A percentile compares a stretch with the other conserved stretches of the same genome.
These are phyloP conservation scores for Eira barbara DNA, from an alignment of 2,113 vertebrate species.

Conservation along the genomic window DNA sequence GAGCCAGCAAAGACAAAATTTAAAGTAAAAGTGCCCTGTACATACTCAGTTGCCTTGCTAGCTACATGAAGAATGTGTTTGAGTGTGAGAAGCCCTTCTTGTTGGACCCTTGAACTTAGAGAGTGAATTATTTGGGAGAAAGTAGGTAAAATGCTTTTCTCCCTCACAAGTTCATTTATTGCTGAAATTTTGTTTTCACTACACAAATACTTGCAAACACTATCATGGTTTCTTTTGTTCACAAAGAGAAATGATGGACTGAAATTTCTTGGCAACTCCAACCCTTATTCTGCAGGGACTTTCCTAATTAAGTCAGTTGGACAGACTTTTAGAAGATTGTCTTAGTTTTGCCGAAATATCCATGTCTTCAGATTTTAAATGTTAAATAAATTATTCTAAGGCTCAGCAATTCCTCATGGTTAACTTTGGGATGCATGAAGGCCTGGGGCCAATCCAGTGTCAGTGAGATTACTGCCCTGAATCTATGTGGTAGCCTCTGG, in stretches of 20 bases:
- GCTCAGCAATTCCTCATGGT: neutral
- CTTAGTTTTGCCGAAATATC: neutral
- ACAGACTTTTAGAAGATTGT: neutral
- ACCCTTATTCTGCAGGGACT: neutral
- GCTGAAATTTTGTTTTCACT: neutral
- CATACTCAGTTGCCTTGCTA: neutral
- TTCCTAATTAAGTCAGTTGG: neutral
- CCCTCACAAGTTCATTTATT: neutral
- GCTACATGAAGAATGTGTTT: neutral
- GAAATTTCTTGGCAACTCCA: neutral
- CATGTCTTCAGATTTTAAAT: neutral
- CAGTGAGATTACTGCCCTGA: neutral
- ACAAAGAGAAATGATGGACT: neutral
- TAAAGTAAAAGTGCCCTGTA: neutral
- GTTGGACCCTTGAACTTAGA: neutral
- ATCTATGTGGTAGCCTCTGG: neutral
- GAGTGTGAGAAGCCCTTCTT: neutral
- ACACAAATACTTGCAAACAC: neutral
- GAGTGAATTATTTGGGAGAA: neutral
- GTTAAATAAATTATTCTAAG: neutral
- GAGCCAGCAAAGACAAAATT: neutral
- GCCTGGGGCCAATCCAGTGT: rapidly evolving
- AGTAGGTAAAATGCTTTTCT: neutral
- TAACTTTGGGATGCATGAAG: neutral
- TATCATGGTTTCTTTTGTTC: neutral